Percentiles rank a stretch among this genome's conserved stretches.
Evolutionary conservation across 2,888 invertebrate genomes (phyloP).

Genomic region (Caprella mutica): DNA sequence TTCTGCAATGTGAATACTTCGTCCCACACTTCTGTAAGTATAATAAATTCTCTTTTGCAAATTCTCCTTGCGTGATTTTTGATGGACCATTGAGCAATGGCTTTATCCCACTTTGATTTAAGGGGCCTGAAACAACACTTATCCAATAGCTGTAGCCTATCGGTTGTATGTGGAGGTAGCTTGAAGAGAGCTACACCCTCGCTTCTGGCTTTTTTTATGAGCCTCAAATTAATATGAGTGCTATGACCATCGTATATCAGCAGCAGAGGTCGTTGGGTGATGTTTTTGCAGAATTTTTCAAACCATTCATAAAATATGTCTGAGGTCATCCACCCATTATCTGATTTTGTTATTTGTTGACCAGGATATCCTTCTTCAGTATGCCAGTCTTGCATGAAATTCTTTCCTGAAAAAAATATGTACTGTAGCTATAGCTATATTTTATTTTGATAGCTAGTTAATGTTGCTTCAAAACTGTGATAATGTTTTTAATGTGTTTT

Average conservation of each 20-base stretch:
- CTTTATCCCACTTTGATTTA: slow-evolving; percentile 1
- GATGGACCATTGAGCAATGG: not conserved
- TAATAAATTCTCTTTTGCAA: not conserved
- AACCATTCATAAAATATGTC: not conserved
- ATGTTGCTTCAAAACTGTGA: no score
- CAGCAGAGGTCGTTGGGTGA: not conserved
- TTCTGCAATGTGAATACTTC: no score
- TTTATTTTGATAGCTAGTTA: no score
- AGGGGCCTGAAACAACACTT: not conserved
- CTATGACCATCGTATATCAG: slow-evolving; percentile 11
- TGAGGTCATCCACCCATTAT: not conserved
- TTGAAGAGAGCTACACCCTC: not conserved
- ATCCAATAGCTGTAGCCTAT: slow-evolving; percentile 4
- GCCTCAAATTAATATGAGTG: not conserved
- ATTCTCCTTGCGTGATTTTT: not conserved
- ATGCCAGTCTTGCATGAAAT: not conserved
- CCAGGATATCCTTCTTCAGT: not conserved
- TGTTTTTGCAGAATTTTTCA: not conserved
- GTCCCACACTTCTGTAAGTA: no score
- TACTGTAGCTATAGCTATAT: not conserved
- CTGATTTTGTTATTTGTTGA: not conserved
- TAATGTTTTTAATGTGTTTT: no score
- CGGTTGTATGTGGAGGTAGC: slow-evolving; percentile 2
- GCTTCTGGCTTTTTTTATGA: not conserved
- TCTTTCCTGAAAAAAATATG: not conserved